These are phyloP conservation scores for Furnarius figulus DNA, from an alignment of 2,113 vertebrate species.

Conservation along the genomic window DNA sequence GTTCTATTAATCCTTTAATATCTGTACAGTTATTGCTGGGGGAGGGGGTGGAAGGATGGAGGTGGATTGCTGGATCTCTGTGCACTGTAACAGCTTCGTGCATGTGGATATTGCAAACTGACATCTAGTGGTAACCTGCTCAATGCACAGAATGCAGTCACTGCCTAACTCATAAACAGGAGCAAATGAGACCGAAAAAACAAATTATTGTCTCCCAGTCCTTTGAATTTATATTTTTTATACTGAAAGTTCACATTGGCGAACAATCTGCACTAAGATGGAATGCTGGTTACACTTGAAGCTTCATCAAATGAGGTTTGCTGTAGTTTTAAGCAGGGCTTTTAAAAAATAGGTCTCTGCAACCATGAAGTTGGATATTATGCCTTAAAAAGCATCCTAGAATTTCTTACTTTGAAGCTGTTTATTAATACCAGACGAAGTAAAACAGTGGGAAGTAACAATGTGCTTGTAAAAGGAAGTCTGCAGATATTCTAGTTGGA, in stretches of 20 bases:
- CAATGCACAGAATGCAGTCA: accelerated
- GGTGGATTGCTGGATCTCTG: not conserved
- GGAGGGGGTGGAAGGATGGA: not conserved
- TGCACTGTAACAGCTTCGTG: accelerated
- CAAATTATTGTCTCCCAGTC: not conserved
- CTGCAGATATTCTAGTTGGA: not conserved
- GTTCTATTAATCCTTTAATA: not conserved
- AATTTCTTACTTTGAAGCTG: not conserved
- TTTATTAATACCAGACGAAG: not conserved
- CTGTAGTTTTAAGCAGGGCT: not conserved
- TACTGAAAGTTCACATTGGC: not conserved
- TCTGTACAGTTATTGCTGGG: too few species aligned
- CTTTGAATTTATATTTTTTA: accelerated
- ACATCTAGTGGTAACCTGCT: not conserved
- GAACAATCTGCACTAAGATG: not conserved
- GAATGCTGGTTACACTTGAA: not conserved
- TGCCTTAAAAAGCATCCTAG: not conserved
- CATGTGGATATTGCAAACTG: not conserved
- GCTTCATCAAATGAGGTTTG: not conserved
- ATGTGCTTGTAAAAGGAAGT: not conserved
- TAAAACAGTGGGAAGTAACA: not conserved
- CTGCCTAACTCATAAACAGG: accelerated
- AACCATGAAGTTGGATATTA: not conserved
- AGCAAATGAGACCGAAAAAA: not conserved
- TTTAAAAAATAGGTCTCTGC: not conserved